These are phyloP conservation scores for Oligia fasciuncula DNA, from an alignment of 2,888 invertebrate genomes.

Conservation along the genomic window DNA sequence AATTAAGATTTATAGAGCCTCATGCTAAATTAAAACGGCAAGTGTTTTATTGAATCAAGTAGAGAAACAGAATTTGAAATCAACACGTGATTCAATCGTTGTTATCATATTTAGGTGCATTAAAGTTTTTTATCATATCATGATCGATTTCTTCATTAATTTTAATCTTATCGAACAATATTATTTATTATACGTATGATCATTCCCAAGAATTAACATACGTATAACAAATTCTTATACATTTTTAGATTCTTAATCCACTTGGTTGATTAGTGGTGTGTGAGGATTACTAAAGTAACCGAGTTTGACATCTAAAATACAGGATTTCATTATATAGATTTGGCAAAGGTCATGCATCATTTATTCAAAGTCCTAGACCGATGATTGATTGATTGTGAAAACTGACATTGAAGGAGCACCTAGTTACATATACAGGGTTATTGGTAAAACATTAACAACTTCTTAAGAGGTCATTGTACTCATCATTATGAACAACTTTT, in stretches of 20 bases:
- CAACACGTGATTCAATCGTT: not conserved
- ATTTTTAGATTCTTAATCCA: not conserved
- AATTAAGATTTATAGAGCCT: slow-evolving; percentile 32
- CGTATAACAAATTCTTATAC: not conserved
- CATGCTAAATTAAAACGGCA: slow-evolving; percentile 5
- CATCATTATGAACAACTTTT: too few relatives aligned
- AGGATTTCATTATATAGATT: not conserved
- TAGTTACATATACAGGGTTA: not conserved
- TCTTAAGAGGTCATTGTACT: too few relatives aligned
- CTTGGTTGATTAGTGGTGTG: not conserved
- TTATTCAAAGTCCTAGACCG: not conserved
- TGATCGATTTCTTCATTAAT: slow-evolving; percentile 33
- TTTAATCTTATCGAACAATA: slow-evolving; percentile 32
- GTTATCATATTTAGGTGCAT: slow-evolving; percentile 40
- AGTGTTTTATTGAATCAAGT: slow-evolving; percentile 22
- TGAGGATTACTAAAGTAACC: not conserved
- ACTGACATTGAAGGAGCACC: slow-evolving; percentile 5
- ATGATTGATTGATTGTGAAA: not conserved
- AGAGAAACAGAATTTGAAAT: not conserved
- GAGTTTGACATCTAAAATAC: not conserved
- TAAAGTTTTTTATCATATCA: slow-evolving; percentile 35
- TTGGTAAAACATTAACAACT: too few relatives aligned
- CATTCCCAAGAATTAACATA: not conserved
- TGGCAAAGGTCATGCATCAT: slow-evolving; percentile 1
- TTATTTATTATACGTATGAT: not conserved